Evolutionary conservation across 1,140 invertebrate genomes (phyloP).

Genomic region (Lucilia sericata): DNA sequence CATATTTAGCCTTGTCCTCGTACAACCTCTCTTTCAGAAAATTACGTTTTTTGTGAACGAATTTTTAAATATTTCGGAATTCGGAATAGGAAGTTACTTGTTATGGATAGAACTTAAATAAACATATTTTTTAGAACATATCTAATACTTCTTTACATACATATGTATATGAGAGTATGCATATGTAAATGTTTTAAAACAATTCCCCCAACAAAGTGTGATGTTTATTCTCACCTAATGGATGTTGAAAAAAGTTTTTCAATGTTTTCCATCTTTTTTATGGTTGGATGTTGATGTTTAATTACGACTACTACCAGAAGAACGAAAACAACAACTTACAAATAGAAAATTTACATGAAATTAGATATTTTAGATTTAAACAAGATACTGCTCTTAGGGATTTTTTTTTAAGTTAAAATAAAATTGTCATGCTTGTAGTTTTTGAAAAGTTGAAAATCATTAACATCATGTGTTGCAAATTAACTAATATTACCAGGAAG

Average conservation of each 20-base stretch:
- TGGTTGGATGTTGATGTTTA: neutral
- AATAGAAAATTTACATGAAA: neutral
- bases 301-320: neutral
- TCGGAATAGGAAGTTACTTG: no score
- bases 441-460: neutral
- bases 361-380: no score
- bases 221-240: neutral
- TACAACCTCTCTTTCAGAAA: no score
- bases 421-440: no score
- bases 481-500: neutral
- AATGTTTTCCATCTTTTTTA: neutral
- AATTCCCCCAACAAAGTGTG: neutral
- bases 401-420: no score
- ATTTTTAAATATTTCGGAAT: no score
- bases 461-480: neutral
- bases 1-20: no score
- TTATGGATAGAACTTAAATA: no score
- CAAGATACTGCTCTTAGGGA: no score
- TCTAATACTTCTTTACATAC: no score
- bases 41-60: no score
- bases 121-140: no score
- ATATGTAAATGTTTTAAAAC: neutral
- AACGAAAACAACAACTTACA: neutral
- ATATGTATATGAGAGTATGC: neutral
- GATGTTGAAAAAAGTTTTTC: neutral